These are phyloP conservation scores for Chaetoderma sp. DNA, from an alignment of 2,888 invertebrate species.

Conservation along the genomic window DNA sequence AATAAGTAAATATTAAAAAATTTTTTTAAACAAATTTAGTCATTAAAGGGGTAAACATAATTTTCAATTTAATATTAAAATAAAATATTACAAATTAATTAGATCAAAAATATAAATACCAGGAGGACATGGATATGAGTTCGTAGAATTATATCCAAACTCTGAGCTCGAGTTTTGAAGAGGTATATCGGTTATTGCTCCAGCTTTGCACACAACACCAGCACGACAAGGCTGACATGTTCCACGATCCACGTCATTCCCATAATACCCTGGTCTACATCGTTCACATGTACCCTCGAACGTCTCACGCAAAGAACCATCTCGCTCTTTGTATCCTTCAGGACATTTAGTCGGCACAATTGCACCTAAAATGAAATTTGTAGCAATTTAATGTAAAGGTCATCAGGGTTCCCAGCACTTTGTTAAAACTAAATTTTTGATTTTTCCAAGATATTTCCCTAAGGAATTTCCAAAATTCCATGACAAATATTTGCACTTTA, in stretches of 20 bases:
- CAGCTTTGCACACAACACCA: conserved; percentile 61
- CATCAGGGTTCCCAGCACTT: neutral
- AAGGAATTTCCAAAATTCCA: too few species aligned
- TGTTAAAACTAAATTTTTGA: too few species aligned
- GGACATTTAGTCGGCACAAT: conserved; percentile 64
- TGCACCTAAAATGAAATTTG: conserved; percentile 52
- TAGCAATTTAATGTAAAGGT: neutral
- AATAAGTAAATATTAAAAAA: too few species aligned
- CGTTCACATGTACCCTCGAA: conserved; percentile 64
- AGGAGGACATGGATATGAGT: conserved; percentile 61
- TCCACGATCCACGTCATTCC: conserved; percentile 53
- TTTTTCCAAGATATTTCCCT: too few species aligned
- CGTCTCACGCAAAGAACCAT: conserved; percentile 52
- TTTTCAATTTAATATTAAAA: too few species aligned
- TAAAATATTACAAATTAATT: too few species aligned
- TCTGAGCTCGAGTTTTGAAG: conserved; percentile 49
- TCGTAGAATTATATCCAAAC: conserved; percentile 55
- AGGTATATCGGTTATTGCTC: conserved; percentile 60
- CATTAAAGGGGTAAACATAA: too few species aligned
- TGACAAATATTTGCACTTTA: too few species aligned
- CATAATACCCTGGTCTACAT: conserved; percentile 61
- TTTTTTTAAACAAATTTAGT: too few species aligned
- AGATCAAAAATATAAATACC: too few species aligned
- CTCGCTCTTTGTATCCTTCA: conserved; percentile 60
- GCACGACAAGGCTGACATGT: conserved; percentile 61